Evolutionary conservation across 2,797 vertebrate genomes (phyloP).

Genomic region (Austrolebias charrua): DNA sequence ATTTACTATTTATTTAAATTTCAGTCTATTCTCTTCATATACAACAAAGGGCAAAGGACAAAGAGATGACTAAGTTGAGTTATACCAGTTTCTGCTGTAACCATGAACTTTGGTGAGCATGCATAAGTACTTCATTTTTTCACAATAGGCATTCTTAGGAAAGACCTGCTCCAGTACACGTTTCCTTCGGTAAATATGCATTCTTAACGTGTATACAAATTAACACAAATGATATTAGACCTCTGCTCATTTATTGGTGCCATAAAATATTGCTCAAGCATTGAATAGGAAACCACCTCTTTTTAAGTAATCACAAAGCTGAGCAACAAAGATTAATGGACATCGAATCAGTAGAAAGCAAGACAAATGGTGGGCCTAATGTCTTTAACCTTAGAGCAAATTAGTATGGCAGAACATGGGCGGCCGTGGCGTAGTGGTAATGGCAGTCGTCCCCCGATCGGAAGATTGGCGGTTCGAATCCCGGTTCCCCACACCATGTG

Average conservation of each 20-base stretch:
- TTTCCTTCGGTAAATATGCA: constrained; percentile 29
- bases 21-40: too few species aligned
- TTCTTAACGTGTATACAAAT: constrained; percentile 36
- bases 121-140: constrained; percentile 4
- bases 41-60: too few species aligned
- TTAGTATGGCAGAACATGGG: constrained; percentile 18
- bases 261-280: constrained; percentile 14
- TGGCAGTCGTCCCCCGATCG: too few species aligned
- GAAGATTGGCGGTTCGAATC: too few species aligned
- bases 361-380: constrained; percentile 44
- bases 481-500: too few species aligned
- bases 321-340: constrained; percentile 48
- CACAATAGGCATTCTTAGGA: constrained; percentile 8
- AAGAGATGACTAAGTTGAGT: too few species aligned
- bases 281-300: constrained; percentile 26
- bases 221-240: constrained; percentile 16
- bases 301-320: constrained; percentile 24
- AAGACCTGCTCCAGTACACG: constrained; percentile 1
- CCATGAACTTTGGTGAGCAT: background rate
- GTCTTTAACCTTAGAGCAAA: constrained; percentile 30
- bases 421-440: too few species aligned
- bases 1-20: too few species aligned
- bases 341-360: constrained; percentile 32
- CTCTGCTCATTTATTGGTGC: constrained; percentile 21
- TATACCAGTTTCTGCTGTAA: too few species aligned